Percentiles rank a stretch among this genome's conserved stretches.
Evolutionary conservation across 2,888 invertebrate genomes (phyloP).

Genomic region (Pollenia griseotomentosa): DNA sequence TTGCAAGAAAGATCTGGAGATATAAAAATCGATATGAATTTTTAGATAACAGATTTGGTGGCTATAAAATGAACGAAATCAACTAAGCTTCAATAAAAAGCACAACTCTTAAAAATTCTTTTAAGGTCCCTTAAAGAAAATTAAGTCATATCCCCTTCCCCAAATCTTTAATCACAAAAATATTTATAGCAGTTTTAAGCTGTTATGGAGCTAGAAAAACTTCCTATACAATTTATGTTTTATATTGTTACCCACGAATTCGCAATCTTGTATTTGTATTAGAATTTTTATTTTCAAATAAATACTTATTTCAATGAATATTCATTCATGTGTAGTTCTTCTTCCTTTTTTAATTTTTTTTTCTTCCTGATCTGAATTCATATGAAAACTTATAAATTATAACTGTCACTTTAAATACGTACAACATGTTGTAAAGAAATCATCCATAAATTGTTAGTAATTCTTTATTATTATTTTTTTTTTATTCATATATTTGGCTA

Average conservation of each 20-base stretch:
- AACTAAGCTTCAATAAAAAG: no score
- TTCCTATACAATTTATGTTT: slow-evolving; percentile 3
- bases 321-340: slow-evolving; percentile 55
- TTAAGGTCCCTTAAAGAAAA: not conserved
- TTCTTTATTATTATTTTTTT: slow-evolving; percentile 22
- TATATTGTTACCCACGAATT: not conserved
- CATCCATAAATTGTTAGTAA: slow-evolving; percentile 60
- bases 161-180: not conserved
- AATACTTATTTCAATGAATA: slow-evolving; percentile 51
- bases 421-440: slow-evolving; percentile 50
- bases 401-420: slow-evolving; percentile 52
- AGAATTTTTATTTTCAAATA: slow-evolving; percentile 27
- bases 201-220: not conserved
- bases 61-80: no score
- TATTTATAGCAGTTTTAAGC: slow-evolving; percentile 1
- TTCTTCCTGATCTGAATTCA: slow-evolving; percentile 19
- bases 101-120: no score
- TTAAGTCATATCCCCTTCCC: not conserved
- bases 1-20: no score
- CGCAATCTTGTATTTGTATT: not conserved
- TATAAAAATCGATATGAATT: no score
- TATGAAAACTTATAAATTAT: slow-evolving; percentile 58
- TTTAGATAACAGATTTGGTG: no score
- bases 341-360: not conserved
- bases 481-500: not conserved